These are phyloP conservation scores for Temnothorax ravouxi DNA, from an alignment of 2,888 invertebrate species.

Conservation along the genomic window DNA sequence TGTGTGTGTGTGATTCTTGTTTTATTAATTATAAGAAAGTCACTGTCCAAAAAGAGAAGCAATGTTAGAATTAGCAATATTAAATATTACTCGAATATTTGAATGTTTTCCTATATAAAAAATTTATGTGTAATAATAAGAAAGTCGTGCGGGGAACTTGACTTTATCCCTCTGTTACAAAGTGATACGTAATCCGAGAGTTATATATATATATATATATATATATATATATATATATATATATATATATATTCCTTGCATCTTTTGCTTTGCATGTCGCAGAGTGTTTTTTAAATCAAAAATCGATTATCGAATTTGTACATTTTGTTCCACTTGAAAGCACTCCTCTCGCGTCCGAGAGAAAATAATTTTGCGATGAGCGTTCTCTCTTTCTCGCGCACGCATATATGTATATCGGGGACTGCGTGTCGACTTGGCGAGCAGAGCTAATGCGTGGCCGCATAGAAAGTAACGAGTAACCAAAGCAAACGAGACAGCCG, in stretches of 20 bases:
- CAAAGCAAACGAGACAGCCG: slow-evolving; percentile 66
- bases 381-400: neutral
- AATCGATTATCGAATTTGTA: neutral
- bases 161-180: neutral
- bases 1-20: neutral
- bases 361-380: slow-evolving; percentile 27
- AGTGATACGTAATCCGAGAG: neutral
- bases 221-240: no score
- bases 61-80: neutral
- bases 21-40: neutral
- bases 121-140: neutral
- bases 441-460: slow-evolving; percentile 39
- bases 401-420: slow-evolving; percentile 36
- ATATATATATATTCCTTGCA: neutral
- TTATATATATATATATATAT: no score
- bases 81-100: neutral
- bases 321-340: neutral
- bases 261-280: neutral
- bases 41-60: neutral
- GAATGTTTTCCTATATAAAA: neutral
- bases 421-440: slow-evolving; percentile 19
- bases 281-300: neutral
- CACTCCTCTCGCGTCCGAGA: neutral
- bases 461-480: slow-evolving; percentile 56
- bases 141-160: neutral